Evolutionary conservation across 2,113 vertebrate species (phyloP).

Genomic region (Xenotilapia caudafasciata): DNA sequence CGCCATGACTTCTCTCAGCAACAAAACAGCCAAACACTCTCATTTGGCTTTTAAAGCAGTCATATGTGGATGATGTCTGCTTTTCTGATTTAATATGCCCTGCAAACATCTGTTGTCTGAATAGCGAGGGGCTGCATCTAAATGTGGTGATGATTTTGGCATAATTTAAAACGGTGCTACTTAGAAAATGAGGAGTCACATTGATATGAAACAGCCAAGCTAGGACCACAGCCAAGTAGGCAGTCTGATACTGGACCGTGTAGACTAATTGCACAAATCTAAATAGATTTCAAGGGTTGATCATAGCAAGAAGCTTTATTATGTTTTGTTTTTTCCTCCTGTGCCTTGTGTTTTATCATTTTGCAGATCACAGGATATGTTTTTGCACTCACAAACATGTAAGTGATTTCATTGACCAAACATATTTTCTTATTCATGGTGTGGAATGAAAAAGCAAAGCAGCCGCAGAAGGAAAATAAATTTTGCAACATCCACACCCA

Average conservation of each 20-base stretch:
- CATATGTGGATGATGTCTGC: not conserved
- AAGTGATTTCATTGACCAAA: conserved; percentile 1
- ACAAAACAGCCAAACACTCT: not conserved
- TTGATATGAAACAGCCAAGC: conserved; percentile 9
- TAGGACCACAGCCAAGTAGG: not conserved
- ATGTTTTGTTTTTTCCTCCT: not conserved
- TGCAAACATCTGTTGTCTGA: conserved; percentile 13
- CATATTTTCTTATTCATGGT: conserved; percentile 25
- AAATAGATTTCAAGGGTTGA: conserved; percentile 2
- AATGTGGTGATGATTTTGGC: not conserved
- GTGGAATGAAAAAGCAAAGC: not conserved
- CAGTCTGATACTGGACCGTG: conserved; percentile 1
- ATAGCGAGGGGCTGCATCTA: not conserved
- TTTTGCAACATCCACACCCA: conserved; percentile 11
- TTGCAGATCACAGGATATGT: not conserved
- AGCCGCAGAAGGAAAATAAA: conserved; percentile 10
- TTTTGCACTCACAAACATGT: not conserved
- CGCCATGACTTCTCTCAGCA: not conserved
- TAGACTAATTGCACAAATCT: conserved; percentile 6
- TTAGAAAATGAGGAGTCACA: conserved; percentile 19
- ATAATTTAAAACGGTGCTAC: conserved; percentile 5
- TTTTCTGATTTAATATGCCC: not conserved
- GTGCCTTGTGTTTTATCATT: not conserved
- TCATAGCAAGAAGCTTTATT: not conserved
- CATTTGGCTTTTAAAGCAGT: not conserved